phyloP scores from a whole-genome alignment of 2,797 vertebrate species.

The Acridotheres tristis region DNA sequence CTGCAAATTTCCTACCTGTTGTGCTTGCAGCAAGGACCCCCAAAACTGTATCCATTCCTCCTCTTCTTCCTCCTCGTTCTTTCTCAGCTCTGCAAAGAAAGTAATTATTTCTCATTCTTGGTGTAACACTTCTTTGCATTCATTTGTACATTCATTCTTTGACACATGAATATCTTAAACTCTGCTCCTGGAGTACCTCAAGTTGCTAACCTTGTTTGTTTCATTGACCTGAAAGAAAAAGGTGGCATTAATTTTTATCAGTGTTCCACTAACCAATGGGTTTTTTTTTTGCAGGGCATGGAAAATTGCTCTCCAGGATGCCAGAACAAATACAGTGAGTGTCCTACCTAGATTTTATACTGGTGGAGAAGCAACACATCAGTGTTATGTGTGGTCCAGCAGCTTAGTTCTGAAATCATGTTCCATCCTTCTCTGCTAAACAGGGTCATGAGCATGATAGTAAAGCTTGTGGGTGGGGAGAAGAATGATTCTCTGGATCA shows the following conservation, averaged over 20 bases:
- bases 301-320: slow-evolving; percentile 92
- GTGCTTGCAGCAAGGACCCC: not conserved
- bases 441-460: not conserved
- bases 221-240: not conserved
- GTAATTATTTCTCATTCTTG: not conserved
- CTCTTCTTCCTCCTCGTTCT: not conserved
- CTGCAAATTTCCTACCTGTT: not conserved
- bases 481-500: not conserved
- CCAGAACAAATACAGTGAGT: slow-evolving; percentile 90
- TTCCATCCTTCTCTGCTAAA: not conserved
- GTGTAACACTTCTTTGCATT: not conserved
- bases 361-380: not conserved
- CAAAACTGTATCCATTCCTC: not conserved
- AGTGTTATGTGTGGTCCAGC: not conserved
- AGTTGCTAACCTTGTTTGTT: not conserved
- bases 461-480: not conserved
- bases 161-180: not conserved
- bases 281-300: slow-evolving; percentile 82
- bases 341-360: not conserved
- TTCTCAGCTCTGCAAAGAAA: not conserved
- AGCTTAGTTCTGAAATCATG: not conserved
- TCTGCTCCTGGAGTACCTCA: not conserved
- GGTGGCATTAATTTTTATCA: not conserved
- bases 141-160: not conserved
- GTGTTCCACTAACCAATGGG: not conserved